Evolutionary conservation across 2,797 vertebrate species (phyloP), one percentile per base, ranked within the genome.

Genomic region (Hyperoplus lanceolatus): DNA sequence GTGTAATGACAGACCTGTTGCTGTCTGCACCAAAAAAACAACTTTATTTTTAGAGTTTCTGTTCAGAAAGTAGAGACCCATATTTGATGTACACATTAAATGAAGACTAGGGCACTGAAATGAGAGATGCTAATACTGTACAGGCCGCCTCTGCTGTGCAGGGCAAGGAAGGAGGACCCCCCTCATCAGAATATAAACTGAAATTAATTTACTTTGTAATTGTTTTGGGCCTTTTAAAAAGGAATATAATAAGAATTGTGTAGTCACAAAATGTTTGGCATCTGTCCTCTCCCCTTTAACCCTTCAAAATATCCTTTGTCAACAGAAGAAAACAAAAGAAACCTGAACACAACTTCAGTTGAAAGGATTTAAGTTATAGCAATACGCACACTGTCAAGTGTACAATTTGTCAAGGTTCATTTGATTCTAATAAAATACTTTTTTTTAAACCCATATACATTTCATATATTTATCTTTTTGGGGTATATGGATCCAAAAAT

Each of bases 341-440:
- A 92, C 83, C 85, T 85, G 75, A 93, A 92, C 88, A 93, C 95
- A 95, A 95, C 93, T 94, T 96, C 94, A 94, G 95, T 96, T 95
- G 95, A 95, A 96, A 96, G 96, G 94, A 96, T 96, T 97, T 97
- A 97, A 95, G 93, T 97, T 97, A 96, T 95, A 96, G 95, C 95
- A 95, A 96, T 91, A 93, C 58, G 89, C 94, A 96, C 94, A 94
- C 93, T 94, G 93, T 95, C 93, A 95, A 92, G 96, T 96, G 94
- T 94, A 94, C 90, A 94, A 86, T 93, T 91, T 92, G 90, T 94
- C 87, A 94, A 83, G 90, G 80, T 91, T 94, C 89, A 93, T 93
- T 93, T 92, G 93, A 93, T 91, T 93, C 91, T 94, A 94, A 94
- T 94, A 94, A 95, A 95, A 95, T 94, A 93, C 91, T 89, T 91